A percentile compares a stretch with the other conserved stretches of the same genome.
Evolutionary conservation across 1,140 invertebrate genomes (phyloP).

Genomic region (Formica selysi): DNA sequence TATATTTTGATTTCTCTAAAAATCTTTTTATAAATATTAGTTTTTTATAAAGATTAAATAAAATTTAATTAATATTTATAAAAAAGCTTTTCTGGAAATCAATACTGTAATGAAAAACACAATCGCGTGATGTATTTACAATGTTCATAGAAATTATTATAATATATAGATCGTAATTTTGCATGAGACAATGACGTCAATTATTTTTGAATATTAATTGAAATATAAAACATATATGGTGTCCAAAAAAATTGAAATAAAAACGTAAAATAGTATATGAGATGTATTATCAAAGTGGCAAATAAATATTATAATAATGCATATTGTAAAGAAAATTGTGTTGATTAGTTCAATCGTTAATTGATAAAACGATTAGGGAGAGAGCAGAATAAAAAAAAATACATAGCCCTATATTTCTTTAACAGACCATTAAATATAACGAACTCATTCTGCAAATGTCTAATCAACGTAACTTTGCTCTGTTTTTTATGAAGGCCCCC

Average conservation of each 20-base stretch:
- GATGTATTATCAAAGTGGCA: not conserved
- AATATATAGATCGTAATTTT: not conserved
- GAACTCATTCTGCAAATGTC: constrained; percentile 36
- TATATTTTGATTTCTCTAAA: not conserved
- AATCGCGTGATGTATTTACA: not conserved
- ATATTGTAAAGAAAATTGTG: not conserved
- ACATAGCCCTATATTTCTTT: not conserved
- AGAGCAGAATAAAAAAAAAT: not conserved
- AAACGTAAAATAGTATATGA: constrained; percentile 3
- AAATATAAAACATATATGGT: too few species aligned
- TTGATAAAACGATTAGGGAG: constrained; percentile 14
- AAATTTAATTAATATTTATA: constrained; percentile 19
- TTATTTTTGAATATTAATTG: constrained; percentile 2
- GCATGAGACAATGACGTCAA: not conserved
- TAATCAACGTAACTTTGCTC: constrained; percentile 45
- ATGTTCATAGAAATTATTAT: not conserved
- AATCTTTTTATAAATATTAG: constrained; percentile 3
- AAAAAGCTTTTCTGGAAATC: not conserved
- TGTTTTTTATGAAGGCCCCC: constrained; percentile 41
- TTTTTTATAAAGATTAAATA: not conserved
- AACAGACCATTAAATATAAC: constrained; percentile 26
- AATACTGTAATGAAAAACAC: not conserved
- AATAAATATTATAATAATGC: constrained; percentile 18
- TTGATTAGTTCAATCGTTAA: not conserved
- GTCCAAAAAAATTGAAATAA: not conserved